These are phyloP conservation scores for Helicoverpa assulta DNA, from an alignment of 2,888 invertebrate species.

Conservation along the genomic window DNA sequence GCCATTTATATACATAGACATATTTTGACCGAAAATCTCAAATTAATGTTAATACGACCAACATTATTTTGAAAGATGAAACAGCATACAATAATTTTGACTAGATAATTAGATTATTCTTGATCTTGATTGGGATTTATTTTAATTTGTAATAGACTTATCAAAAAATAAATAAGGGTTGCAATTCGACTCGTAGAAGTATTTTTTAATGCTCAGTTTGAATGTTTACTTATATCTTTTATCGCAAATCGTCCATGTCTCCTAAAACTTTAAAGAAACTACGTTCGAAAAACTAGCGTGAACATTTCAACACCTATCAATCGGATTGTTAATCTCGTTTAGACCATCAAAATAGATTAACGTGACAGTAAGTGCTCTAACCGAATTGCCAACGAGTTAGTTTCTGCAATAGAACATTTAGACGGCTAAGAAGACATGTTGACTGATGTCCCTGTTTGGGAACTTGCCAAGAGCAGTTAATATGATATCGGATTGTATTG, in stretches of 20 bases:
- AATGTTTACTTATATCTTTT: too few species aligned
- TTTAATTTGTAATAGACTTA: too few species aligned
- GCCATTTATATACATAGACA: too few species aligned
- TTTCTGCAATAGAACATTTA: conserved; percentile 28
- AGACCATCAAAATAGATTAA: conserved; percentile 44
- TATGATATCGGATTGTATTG: conserved; percentile 6
- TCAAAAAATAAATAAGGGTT: too few species aligned
- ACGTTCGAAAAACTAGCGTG: conserved; percentile 1
- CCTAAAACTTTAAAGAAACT: background rate
- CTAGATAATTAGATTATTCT: too few species aligned
- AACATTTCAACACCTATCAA: conserved; percentile 8
- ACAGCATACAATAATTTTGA: too few species aligned
- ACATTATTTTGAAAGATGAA: too few species aligned
- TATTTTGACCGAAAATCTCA: too few species aligned
- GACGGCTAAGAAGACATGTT: conserved; percentile 32
- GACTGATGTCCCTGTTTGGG: conserved; percentile 41
- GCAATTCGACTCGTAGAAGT: too few species aligned
- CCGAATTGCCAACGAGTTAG: conserved; percentile 24
- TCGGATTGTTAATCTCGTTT: conserved; percentile 16
- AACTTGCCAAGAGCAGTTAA: conserved; percentile 23
- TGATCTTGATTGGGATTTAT: too few species aligned
- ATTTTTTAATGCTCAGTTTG: too few species aligned
- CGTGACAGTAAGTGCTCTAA: conserved; percentile 27
- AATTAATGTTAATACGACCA: too few species aligned
- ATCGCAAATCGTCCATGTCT: background rate